phyloP scores from a whole-genome alignment of 2,888 invertebrate genomes.

The Ligdia adustata region DNA sequence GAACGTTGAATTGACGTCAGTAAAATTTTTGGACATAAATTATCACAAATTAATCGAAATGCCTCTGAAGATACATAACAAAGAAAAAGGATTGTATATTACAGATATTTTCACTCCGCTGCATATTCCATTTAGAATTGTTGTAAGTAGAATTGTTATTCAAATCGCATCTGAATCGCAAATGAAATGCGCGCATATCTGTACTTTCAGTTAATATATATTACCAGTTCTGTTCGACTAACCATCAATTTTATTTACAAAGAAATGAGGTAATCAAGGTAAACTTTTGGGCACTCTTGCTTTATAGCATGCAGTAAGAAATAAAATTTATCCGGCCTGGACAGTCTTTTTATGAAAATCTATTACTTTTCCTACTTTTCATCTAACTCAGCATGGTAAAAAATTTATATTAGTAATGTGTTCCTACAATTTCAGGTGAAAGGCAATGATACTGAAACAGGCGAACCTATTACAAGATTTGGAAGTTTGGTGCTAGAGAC shows the following conservation, averaged over 20 bases:
- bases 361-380: too few species aligned
- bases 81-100: neutral
- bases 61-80: neutral
- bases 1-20: neutral
- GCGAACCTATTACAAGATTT: neutral
- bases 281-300: neutral
- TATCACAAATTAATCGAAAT: neutral
- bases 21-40: neutral
- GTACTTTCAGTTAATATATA: too few species aligned
- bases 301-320: too few species aligned
- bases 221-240: neutral
- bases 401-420: too few species aligned
- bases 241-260: neutral
- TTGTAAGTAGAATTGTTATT: neutral
- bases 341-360: too few species aligned
- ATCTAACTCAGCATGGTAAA: too few species aligned
- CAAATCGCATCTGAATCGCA: too few species aligned
- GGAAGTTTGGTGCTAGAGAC: neutral
- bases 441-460: neutral
- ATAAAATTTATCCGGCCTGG: neutral
- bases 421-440: neutral
- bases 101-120: neutral
- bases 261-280: neutral
- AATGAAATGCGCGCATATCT: too few species aligned
- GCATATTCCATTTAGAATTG: neutral